These are phyloP conservation scores for Periparus ater DNA, from an alignment of 2,797 vertebrate species.

Conservation along the genomic window DNA sequence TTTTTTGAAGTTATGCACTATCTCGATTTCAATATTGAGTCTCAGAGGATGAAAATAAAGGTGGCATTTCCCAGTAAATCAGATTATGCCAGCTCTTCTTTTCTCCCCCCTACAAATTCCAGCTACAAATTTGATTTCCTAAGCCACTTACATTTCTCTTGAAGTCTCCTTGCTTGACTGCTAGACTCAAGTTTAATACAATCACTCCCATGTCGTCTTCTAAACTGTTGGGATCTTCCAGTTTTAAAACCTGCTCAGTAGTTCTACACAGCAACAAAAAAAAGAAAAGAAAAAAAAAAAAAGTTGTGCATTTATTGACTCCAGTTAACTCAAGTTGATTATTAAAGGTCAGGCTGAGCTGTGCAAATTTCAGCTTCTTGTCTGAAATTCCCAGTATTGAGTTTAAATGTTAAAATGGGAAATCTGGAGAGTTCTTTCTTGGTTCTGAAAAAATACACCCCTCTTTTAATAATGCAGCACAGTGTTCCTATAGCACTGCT, in stretches of 20 bases:
- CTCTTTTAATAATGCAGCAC: not conserved
- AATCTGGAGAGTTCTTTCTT: not conserved
- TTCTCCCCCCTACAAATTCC: not conserved
- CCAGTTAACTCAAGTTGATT: constrained; percentile 15
- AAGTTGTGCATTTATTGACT: constrained; percentile 2
- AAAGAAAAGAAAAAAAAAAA: not conserved
- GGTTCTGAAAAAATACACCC: not conserved
- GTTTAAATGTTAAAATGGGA: constrained; percentile 52
- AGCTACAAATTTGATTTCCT: constrained; percentile 26
- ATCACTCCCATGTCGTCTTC: constrained; percentile 94
- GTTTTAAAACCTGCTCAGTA: constrained; percentile 81
- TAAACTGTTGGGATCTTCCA: constrained; percentile 90
- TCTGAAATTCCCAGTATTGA: constrained; percentile 47
- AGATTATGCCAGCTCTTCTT: constrained; percentile 6
- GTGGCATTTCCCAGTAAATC: constrained; percentile 22
- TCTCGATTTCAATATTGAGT: not conserved
- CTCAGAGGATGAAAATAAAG: constrained; percentile 28
- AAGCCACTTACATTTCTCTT: constrained; percentile 84
- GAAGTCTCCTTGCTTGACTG: constrained; percentile 86
- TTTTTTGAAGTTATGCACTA: not conserved
- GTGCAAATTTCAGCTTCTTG: constrained; percentile 58
- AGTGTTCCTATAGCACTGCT: not conserved
- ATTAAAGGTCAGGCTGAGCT: constrained; percentile 53
- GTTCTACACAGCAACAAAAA: constrained; percentile 72
- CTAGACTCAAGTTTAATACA: constrained; percentile 84